phyloP scores from a whole-genome alignment of 2,797 vertebrate species.

The Neostethus bicornis region DNA sequence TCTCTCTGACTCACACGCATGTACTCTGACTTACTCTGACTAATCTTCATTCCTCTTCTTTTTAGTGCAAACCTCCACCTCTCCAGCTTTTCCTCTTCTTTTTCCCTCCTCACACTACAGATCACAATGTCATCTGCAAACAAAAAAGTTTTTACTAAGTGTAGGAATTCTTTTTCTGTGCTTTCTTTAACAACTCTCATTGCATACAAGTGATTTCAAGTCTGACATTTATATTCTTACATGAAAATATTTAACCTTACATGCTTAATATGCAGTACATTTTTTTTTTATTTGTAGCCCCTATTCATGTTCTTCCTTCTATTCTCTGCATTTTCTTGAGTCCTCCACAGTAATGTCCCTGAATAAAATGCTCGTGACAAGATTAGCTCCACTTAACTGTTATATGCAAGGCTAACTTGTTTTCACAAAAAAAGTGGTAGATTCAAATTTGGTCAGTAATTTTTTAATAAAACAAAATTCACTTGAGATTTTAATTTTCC shows the following conservation, averaged over 20 bases:
- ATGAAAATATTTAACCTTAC: not conserved
- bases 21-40: too few species aligned
- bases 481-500: too few species aligned
- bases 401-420: conserved; percentile 52
- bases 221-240: not conserved
- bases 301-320: conserved; percentile 24
- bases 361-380: conserved; percentile 61
- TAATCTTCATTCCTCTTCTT: too few species aligned
- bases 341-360: conserved; percentile 28
- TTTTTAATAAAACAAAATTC: conserved; percentile 1
- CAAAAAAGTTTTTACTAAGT: too few species aligned
- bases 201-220: not conserved
- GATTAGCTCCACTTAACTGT: conserved; percentile 54
- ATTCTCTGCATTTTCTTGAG: conserved; percentile 16
- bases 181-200: conserved; percentile 1
- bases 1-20: too few species aligned
- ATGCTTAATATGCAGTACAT: conserved; percentile 1
- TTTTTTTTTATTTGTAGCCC: conserved; percentile 2
- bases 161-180: not conserved
- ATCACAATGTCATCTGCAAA: too few species aligned
- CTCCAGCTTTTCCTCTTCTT: too few species aligned
- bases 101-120: too few species aligned
- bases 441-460: too few species aligned
- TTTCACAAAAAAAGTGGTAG: conserved; percentile 33
- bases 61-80: too few species aligned